These are phyloP conservation scores for Seriola rivoliana DNA, from an alignment of 2,113 vertebrate species.

Conservation along the genomic window DNA sequence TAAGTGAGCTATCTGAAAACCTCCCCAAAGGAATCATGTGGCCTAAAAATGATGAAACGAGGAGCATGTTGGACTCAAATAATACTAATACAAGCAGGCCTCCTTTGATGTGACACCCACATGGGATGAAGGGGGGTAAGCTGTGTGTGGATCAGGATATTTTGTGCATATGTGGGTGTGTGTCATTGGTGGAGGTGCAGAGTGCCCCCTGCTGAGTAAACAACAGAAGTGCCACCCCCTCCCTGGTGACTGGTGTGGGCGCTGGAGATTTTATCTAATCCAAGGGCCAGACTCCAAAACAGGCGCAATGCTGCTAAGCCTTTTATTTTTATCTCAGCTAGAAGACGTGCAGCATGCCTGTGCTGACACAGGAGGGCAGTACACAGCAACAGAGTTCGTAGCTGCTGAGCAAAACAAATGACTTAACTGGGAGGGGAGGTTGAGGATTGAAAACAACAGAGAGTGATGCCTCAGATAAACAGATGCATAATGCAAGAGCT, in stretches of 20 bases:
- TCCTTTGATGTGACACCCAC: slow-evolving; percentile 76
- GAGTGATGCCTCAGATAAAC: slow-evolving; percentile 71
- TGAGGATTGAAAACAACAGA: slow-evolving; percentile 54
- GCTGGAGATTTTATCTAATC: slow-evolving; percentile 82
- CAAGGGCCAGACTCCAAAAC: slow-evolving; percentile 80
- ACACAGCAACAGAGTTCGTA: slow-evolving; percentile 44
- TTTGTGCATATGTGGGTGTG: slow-evolving; percentile 38
- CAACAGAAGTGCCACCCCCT: slow-evolving; percentile 71
- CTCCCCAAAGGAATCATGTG: slow-evolving; percentile 46
- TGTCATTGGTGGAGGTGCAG: slow-evolving; percentile 52
- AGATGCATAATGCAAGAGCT: slow-evolving; percentile 79
- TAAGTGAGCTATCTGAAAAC: slow-evolving; percentile 30
- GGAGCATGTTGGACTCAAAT: slow-evolving; percentile 69
- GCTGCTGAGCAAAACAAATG: slow-evolving; percentile 62
- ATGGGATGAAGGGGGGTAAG: slow-evolving; percentile 28
- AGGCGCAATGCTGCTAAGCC: slow-evolving; percentile 78
- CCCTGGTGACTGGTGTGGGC: slow-evolving; percentile 67
- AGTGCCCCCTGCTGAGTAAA: slow-evolving; percentile 77
- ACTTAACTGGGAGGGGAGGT: slow-evolving; percentile 49
- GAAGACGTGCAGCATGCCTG: slow-evolving; percentile 41
- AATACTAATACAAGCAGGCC: slow-evolving; percentile 64
- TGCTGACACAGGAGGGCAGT: slow-evolving; percentile 76
- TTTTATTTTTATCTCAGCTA: slow-evolving; percentile 76
- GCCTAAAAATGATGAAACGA: slow-evolving; percentile 53
- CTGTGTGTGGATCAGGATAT: slow-evolving; percentile 32